phyloP scores from a whole-genome alignment of 1,140 invertebrate species.

The Cyrtorhinus lividipennis region DNA sequence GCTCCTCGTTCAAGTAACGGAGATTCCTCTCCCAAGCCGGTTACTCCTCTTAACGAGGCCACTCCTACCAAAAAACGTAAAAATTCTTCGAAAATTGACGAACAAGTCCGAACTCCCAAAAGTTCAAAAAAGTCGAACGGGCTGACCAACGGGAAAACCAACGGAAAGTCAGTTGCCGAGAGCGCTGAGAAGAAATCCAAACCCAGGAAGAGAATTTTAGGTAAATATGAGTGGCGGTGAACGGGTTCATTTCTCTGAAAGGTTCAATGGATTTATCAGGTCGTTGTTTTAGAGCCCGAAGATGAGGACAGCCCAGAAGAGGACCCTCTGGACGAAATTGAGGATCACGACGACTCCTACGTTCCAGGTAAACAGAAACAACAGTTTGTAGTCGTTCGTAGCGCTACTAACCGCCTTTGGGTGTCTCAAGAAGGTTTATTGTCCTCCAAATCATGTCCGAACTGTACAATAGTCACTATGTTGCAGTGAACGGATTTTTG shows the following conservation, averaged over 20 bases:
- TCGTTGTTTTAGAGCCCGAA: not conserved
- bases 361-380: not conserved
- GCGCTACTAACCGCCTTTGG: too few relatives aligned
- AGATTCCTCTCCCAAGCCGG: not conserved
- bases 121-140: not conserved
- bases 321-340: not conserved
- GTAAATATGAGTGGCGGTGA: too few relatives aligned
- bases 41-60: not conserved
- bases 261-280: too few relatives aligned
- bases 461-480: too few relatives aligned
- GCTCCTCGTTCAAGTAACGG: slow-evolving; percentile 1
- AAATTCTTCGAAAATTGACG: not conserved
- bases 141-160: not conserved
- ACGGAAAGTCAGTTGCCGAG: not conserved
- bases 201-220: not conserved
- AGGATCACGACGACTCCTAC: not conserved
- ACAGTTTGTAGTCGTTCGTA: too few relatives aligned
- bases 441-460: too few relatives aligned
- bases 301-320: not conserved
- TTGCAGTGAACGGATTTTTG: too few relatives aligned
- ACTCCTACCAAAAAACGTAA: not conserved
- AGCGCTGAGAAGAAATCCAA: not conserved
- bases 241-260: too few relatives aligned
- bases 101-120: not conserved
- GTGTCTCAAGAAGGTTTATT: too few relatives aligned